Conservation (phyloP, 2,113 vertebrate species). For the Acrocephalus arundinaceus region DNA sequence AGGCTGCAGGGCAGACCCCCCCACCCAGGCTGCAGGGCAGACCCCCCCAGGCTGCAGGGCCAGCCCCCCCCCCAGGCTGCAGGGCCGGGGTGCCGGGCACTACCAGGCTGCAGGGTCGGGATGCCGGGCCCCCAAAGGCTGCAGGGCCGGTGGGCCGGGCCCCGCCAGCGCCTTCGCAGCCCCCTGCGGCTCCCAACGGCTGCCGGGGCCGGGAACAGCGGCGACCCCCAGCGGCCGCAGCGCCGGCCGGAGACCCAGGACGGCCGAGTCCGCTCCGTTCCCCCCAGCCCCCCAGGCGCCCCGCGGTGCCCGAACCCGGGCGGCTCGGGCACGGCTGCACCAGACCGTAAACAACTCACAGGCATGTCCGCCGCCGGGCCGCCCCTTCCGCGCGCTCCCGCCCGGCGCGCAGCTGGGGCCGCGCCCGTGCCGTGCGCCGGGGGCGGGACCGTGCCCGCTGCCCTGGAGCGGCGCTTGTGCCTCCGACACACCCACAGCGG, state of each 20-base stretch:
- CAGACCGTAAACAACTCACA: background rate
- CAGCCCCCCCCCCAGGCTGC: too few species aligned
- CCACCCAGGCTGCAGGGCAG: too few species aligned
- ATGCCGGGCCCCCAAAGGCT: too few species aligned
- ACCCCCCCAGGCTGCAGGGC: too few species aligned
- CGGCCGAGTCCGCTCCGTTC: background rate
- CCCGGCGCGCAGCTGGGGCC: background rate
- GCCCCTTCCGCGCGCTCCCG: background rate
- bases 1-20: too few species aligned
- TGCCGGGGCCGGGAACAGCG: background rate
- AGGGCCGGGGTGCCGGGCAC: too few species aligned
- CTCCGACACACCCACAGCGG: rapidly evolving
- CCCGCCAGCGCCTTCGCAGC: background rate
- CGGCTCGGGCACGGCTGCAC: background rate
- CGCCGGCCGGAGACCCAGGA: background rate
- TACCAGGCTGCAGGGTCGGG: too few species aligned
- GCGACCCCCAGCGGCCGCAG: background rate
- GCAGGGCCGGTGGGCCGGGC: too few species aligned
- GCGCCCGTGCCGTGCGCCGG: background rate
- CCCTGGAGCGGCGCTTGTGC: rapidly evolving
- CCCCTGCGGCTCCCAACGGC: too few species aligned
- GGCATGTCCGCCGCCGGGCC: background rate
- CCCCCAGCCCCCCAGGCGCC: background rate
- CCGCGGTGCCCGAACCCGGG: background rate
- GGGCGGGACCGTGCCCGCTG: background rate